phyloP scores from a whole-genome alignment of 2,888 invertebrate genomes.

The Alentia gelatinosa region DNA sequence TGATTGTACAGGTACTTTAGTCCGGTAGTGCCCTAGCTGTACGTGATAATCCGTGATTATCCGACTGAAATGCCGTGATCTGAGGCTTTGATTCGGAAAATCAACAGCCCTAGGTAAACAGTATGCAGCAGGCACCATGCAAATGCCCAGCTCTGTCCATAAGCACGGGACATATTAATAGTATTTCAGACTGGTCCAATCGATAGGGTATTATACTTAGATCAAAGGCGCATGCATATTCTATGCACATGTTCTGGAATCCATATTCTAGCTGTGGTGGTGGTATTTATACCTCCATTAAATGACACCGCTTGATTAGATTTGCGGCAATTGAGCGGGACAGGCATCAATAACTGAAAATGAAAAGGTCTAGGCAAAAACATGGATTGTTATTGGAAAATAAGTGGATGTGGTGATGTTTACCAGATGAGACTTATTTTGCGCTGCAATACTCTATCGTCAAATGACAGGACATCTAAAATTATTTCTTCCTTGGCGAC shows the following conservation, averaged over 20 bases:
- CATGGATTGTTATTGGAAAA: too few species aligned
- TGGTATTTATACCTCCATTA: background rate
- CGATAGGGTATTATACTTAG: background rate
- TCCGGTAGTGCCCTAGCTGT: too few species aligned
- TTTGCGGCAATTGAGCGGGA: background rate
- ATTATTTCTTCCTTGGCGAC: too few species aligned
- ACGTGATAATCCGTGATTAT: too few species aligned
- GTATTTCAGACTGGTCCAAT: background rate
- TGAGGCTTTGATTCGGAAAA: background rate
- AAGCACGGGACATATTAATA: background rate
- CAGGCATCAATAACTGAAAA: too few species aligned
- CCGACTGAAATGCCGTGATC: background rate
- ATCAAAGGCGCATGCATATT: background rate
- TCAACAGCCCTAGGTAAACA: background rate
- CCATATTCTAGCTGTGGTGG: background rate
- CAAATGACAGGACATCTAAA: too few species aligned
- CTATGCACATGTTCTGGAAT: background rate
- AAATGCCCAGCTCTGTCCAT: background rate
- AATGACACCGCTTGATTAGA: background rate
- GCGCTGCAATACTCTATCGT: too few species aligned
- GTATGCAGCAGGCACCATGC: background rate
- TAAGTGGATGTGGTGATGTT: too few species aligned
- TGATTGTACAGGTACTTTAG: too few species aligned
- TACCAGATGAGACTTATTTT: too few species aligned
- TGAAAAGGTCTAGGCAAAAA: too few species aligned